These are phyloP conservation scores for Hirtodrosophila cameraria DNA, from an alignment of 2,888 invertebrate genomes.

Conservation along the genomic window DNA sequence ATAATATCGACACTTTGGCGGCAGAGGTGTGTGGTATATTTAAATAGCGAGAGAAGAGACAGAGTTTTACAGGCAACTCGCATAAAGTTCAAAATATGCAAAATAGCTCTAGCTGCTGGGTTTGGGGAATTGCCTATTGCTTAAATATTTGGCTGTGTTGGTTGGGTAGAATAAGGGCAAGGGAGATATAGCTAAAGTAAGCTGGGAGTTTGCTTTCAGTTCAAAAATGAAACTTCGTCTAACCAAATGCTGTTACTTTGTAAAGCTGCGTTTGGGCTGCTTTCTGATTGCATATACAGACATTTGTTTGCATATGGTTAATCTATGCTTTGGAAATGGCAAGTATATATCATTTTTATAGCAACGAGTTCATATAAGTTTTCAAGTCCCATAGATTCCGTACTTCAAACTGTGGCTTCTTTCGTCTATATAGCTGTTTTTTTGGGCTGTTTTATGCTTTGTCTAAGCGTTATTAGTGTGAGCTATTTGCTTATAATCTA, in stretches of 20 bases:
- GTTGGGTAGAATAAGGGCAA: neutral
- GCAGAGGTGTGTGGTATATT: neutral
- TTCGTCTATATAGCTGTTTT: neutral
- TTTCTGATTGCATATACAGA: conserved; percentile 15
- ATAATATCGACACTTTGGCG: conserved; percentile 56
- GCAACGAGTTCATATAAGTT: too few species aligned
- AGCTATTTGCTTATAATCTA: neutral
- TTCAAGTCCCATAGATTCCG: neutral
- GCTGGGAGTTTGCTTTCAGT: conserved; percentile 19
- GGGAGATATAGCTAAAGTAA: neutral
- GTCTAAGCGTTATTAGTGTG: conserved; percentile 13
- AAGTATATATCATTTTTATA: too few species aligned
- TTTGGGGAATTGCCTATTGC: conserved; percentile 21
- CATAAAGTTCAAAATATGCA: conserved; percentile 65
- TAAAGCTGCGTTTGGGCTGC: conserved; percentile 31
- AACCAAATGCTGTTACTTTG: conserved; percentile 24
- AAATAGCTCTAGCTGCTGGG: conserved; percentile 38
- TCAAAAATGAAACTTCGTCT: conserved; percentile 22
- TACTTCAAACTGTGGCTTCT: neutral
- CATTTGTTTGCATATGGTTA: conserved; percentile 19
- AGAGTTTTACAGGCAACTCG: conserved; percentile 45
- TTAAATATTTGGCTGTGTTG: conserved; percentile 32
- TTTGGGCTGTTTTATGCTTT: conserved; percentile 14
- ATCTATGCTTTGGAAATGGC: neutral
- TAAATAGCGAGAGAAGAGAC: too few species aligned